Base-by-base conservation (phyloP, 2,113 vertebrate genomes). In the Scomber colias region DNA sequence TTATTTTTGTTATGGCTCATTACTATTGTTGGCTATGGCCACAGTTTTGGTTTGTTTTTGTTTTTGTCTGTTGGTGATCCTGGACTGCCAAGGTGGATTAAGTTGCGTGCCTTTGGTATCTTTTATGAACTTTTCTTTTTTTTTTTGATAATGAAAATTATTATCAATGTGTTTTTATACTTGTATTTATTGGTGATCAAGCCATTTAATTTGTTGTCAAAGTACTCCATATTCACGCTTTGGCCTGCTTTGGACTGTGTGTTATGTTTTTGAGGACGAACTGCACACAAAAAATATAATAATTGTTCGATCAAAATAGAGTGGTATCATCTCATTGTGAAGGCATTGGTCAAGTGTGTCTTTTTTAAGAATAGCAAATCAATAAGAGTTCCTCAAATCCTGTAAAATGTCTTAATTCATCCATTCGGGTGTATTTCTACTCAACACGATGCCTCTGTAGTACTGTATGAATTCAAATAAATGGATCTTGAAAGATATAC, bases 161-260 rank as follows among this genome's bases (percentile, higher is more conserved):
- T 96, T 96, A 97, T 96, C 96, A 95, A 94, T 95, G 93, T 94
- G 92, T 97, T 97, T 96, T 96, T 96, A 96, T 97, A 95, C 88
- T 94, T 97, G 93, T 94, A 98, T 99, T 99, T 99, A 99, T 99
- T 99, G 96, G 96, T 98, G 96, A 96, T 95, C 96, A 98, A 98
- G 96, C 96, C 97, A 97, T 98, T 97, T 92, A 30, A 85, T 75
- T 90, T 87, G 81, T 89, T 85, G 72, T 87, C 68, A 86, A 71
- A 86, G 65, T 82, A 88, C 83, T 91, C 79, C 75, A 74, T 82
- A 67, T 73, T 81, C 81, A 86, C 79, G 89, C 71, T 84, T 89
- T 46, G 80, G 72, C 83, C 79, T 83, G 77, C 79, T 87, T 83
- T 69, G 64, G 82, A 78, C 67, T 81, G 78, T 60, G 74, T 84